Base-by-base conservation (phyloP, 2,797 vertebrate genomes). In the Lagocephalus sceleratus region DNA sequence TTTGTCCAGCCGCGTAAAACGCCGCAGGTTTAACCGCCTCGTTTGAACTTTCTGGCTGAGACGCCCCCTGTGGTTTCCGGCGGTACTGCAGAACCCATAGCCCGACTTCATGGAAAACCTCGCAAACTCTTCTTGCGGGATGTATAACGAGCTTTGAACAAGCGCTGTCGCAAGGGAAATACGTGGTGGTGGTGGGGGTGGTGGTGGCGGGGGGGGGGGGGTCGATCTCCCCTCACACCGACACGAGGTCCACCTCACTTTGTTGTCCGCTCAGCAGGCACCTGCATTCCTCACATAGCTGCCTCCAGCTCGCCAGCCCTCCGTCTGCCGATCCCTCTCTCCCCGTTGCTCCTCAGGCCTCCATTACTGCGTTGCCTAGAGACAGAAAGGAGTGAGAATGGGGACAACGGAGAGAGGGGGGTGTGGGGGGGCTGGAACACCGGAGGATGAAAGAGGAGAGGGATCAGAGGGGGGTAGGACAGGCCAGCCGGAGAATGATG, bases 281-380 rank as follows among this genome's bases (percentile, higher is more conserved):
- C 81, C 83, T 84, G 82, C 82, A 88, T 89, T 89, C 85, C 85
- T 83, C 51, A 75, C 82, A 88, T 89, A 86, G 78, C 81, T 85
- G 76, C 70, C 75, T 84, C 74, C 63, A 54, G 80, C 79, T 60
- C 60, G 3, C 75, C 72, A 77, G 79, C 78, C 76, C 76, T 66
- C 69, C 25, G 57, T 75, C 73, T 74, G 55, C 59, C 51, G 14
- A 39, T 50, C 59, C 68, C 60, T 40, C 38, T 53, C 60, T 61
- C 42, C 20, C 57, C 50, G 58, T 59, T 52, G 63, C 50, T 6
- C 58, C 79, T 69, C 29, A 78, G 66, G 82, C 82, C 69, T 68
- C 80, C 76, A 68, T 60, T 71, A 80, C 79, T 70, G 78, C 68
- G 85, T 86, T 86, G 82, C 85, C 79, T 79, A 59, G 87, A 85